These are phyloP conservation scores for Rhagologus leucostigma DNA, from an alignment of 2,113 vertebrate species.

Conservation along the genomic window DNA sequence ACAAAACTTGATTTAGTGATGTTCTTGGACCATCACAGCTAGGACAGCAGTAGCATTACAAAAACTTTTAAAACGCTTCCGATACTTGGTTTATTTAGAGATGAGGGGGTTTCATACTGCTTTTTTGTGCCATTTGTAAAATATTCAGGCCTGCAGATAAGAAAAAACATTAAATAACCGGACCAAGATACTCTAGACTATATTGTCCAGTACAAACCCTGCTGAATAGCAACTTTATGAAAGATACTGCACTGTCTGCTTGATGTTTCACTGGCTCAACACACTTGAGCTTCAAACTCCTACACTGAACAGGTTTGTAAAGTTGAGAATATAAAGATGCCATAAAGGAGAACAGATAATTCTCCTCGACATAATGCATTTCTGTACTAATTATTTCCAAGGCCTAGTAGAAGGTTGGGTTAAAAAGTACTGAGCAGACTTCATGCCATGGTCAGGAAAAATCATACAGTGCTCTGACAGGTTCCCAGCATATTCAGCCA, in stretches of 20 bases:
- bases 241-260: background rate
- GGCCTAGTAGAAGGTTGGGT: background rate
- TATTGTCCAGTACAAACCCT: background rate
- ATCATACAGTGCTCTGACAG: background rate
- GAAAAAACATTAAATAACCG: background rate
- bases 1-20: background rate
- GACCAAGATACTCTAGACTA: background rate
- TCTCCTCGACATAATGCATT: background rate
- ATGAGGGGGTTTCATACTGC: fast-evolving
- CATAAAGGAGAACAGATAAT: background rate
- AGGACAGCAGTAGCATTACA: background rate
- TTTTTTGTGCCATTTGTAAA: background rate
- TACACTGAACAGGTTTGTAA: background rate
- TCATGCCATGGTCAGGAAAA: background rate
- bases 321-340: background rate
- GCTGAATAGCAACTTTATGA: background rate
- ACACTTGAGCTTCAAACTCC: background rate
- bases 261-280: background rate
- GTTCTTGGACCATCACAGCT: background rate
- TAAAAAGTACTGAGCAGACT: background rate
- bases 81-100: background rate
- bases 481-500: background rate
- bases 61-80: background rate
- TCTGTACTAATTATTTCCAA: background rate
- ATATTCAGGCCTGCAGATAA: background rate